Evolutionary conservation across 2,797 vertebrate genomes (phyloP).

Genomic region (Phataginus tetradactyla): DNA sequence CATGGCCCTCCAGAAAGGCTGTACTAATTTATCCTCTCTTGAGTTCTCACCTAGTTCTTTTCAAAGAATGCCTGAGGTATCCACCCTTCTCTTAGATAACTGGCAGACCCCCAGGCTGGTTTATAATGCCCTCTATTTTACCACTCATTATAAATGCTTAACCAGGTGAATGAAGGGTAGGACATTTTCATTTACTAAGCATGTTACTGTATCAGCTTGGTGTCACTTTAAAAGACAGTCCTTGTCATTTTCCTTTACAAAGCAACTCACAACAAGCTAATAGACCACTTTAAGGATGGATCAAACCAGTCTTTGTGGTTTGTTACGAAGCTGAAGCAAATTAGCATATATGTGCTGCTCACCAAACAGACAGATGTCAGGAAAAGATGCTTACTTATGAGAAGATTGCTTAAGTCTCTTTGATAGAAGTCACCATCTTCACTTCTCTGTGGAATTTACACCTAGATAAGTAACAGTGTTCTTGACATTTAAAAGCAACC

Average conservation of each 20-base stretch:
- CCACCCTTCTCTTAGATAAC: constrained; percentile 57
- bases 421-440: constrained; percentile 52
- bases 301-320: constrained; percentile 38
- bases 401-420: constrained; percentile 49
- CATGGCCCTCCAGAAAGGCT: constrained; percentile 18
- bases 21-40: constrained; percentile 39
- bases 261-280: constrained; percentile 33
- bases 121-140: constrained; percentile 56
- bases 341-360: constrained; percentile 34
- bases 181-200: constrained; percentile 67
- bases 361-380: constrained; percentile 21
- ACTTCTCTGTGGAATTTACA: neutral
- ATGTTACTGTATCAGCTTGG: neutral
- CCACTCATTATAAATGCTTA: constrained; percentile 51
- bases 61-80: constrained; percentile 45
- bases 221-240: constrained; percentile 52
- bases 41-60: constrained; percentile 44
- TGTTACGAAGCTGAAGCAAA: constrained; percentile 46
- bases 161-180: constrained; percentile 59
- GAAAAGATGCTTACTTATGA: constrained; percentile 65
- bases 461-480: constrained; percentile 52
- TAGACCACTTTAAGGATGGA: constrained; percentile 49
- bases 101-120: constrained; percentile 42
- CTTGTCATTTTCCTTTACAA: constrained; percentile 36
- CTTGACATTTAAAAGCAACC: constrained; percentile 66